These are phyloP conservation scores for Siderastrea siderea DNA, from an alignment of 92 coral and sea anemone genomes.

Conservation along the genomic window DNA sequence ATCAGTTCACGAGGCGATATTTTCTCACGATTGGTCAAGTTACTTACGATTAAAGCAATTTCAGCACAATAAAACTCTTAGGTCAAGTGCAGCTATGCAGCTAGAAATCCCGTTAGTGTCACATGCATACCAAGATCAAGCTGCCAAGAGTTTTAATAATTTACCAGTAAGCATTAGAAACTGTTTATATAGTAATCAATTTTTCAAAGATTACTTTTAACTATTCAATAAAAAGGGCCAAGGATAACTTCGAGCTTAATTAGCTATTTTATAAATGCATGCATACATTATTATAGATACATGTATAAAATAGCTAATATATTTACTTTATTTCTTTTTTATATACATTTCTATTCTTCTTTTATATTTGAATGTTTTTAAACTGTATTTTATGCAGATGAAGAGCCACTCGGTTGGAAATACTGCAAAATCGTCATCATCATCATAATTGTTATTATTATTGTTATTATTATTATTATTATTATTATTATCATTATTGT, in stretches of 20 bases:
- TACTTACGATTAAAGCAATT: not conserved
- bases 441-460: not conserved
- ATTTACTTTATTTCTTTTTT: too few species aligned
- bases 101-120: not conserved
- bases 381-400: not conserved
- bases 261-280: not conserved
- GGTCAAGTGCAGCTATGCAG: conserved; percentile 3
- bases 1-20: not conserved
- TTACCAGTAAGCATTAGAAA: not conserved
- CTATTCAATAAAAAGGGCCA: too few species aligned
- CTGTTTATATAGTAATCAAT: not conserved
- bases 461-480: too few species aligned
- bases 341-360: not conserved
- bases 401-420: not conserved
- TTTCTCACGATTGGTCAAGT: not conserved
- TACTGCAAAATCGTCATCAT: too few species aligned
- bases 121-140: not conserved
- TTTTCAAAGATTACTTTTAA: too few species aligned
- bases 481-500: too few species aligned
- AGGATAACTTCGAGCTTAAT: not conserved
- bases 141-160: not conserved
- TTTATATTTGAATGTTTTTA: not conserved
- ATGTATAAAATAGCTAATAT: too few species aligned
- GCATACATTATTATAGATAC: too few species aligned
- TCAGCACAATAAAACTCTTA: conserved; percentile 2